phyloP scores from a whole-genome alignment of 2,113 vertebrate genomes.

The Podarcis cretensis region DNA sequence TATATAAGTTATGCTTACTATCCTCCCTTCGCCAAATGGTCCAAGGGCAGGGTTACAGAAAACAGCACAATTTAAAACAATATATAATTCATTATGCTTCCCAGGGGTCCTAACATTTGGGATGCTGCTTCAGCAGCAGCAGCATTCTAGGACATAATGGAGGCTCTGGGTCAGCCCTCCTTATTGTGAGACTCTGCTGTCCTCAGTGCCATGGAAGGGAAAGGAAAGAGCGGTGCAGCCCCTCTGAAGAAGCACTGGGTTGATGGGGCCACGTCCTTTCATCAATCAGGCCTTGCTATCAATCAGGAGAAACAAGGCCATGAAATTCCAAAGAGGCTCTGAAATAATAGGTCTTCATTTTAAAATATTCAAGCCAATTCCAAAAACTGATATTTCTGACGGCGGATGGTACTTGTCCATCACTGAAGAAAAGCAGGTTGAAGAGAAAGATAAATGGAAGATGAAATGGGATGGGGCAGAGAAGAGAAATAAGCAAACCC shows the following conservation, averaged over 20 bases:
- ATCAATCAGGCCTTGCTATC: not conserved
- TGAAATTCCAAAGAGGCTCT: not conserved
- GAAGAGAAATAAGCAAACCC: not conserved
- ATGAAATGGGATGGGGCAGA: not conserved
- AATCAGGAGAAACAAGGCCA: not conserved
- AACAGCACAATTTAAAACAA: too few relatives aligned
- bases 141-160: not conserved
- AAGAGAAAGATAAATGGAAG: not conserved
- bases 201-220: not conserved
- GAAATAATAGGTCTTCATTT: not conserved
- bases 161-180: not conserved
- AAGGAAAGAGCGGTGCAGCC: not conserved
- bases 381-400: not conserved
- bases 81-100: not conserved
- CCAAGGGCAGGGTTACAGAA: too few relatives aligned
- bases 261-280: not conserved
- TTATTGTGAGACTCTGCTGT: not conserved
- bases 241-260: not conserved
- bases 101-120: not conserved
- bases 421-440: not conserved
- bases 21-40: too few relatives aligned
- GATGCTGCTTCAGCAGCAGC: not conserved
- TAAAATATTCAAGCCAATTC: not conserved
- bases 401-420: not conserved
- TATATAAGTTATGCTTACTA: too few relatives aligned